Base-by-base conservation (phyloP, 2,888 invertebrate genomes). In the Drosophila meridionalis region DNA sequence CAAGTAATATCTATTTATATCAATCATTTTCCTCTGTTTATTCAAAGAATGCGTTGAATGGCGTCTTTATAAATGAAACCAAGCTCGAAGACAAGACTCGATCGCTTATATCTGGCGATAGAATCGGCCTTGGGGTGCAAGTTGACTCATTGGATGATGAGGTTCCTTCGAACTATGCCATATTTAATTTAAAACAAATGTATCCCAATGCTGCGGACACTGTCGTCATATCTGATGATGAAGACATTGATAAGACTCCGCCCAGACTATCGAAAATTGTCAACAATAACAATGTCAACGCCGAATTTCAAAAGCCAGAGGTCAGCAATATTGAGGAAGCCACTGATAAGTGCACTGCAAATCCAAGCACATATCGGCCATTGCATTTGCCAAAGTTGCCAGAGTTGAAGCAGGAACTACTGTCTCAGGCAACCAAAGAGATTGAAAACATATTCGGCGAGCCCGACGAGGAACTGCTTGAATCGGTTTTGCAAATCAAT, bases 361-460 rank as follows among this genome's bases (percentile, higher is more conserved):
- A 28, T 20, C 3, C 32, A 40, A 43, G 8, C 14, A 9, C 9
- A 42, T 20, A 43, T 9, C 55, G 77, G 2, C 2, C 45, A 7
- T 45, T 87, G 4, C 91, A 91, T 48, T 68, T 90, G 53, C 92
- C 91, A 0, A 86, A 87, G 34, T 42, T 90, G 20, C 67, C 89
- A 0, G 76, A 69, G 0, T 38, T 90, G 0, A 91, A 92, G 58
- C 55, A 78, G 12, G 91, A 91, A 62, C 5, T 56, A 0, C 45
- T 92, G 9, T 76, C 73, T 9, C 57, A 73, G 2, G 73, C 85
- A 4, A 79, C 82, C 0, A 82, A 76, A 5, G 80, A 91, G 14
- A 90, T 92, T n/a, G 62, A 80, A 11, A 81, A 80, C 32, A 90
- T 92, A 42, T 92, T 92, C 59, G 92, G 92, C 0, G 82, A 82